phyloP scores from a whole-genome alignment of 2,113 vertebrate genomes.

The Elaphurus davidianus region DNA sequence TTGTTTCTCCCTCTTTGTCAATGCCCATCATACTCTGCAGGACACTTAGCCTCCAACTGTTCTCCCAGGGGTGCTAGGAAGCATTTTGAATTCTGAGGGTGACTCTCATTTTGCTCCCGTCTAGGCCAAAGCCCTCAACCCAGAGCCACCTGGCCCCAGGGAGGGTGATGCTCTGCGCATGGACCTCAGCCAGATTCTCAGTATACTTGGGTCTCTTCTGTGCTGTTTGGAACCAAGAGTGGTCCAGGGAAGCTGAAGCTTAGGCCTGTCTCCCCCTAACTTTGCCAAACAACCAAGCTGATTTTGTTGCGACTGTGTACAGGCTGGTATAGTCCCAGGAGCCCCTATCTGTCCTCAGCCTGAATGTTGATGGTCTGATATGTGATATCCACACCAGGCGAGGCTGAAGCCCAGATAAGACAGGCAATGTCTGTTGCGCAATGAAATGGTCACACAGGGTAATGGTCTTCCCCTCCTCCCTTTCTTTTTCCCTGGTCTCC shows the following conservation, averaged over 20 bases:
- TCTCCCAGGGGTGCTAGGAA: not conserved
- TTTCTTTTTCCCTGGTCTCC: not conserved
- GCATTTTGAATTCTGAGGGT: not conserved
- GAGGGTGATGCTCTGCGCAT: not conserved
- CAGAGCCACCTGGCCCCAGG: not conserved
- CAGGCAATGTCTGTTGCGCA: not conserved
- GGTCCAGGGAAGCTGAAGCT: not conserved
- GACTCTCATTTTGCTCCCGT: not conserved
- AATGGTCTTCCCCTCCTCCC: not conserved
- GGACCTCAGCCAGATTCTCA: not conserved
- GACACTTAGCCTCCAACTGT: rapidly evolving
- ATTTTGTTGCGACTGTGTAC: not conserved
- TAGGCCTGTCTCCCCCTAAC: not conserved
- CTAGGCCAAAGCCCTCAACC: not conserved
- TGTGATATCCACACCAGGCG: not conserved
- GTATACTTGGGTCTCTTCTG: too few relatives aligned
- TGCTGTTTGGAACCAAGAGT: not conserved
- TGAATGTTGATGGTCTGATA: not conserved
- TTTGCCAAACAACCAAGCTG: not conserved
- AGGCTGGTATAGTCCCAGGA: not conserved
- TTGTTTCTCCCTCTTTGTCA: not conserved
- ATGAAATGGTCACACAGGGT: rapidly evolving
- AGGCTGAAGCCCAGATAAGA: not conserved
- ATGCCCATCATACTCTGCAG: too few relatives aligned
- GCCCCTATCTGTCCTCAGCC: not conserved